Evolutionary conservation across 2,113 vertebrate genomes (phyloP), one percentile per base, ranked within the genome.

Genomic region (Sinocyclocheilus anshuiensis): DNA sequence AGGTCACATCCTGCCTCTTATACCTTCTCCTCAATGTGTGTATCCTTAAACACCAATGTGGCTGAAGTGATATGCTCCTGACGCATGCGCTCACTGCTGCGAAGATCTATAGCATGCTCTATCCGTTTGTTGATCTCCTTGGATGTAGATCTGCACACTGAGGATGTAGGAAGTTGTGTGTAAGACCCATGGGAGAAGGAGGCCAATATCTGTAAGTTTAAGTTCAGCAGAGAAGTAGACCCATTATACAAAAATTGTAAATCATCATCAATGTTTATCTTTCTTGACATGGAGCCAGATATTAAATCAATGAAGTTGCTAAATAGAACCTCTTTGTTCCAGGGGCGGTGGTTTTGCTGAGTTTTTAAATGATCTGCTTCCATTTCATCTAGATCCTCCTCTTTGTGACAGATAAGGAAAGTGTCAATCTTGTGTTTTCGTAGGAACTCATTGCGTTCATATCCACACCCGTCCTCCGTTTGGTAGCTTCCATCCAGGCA

Each of bases 391-490:
- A 29, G 81, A 8, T 72, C 77, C 22, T 84, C 55, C 1, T 82
- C 50, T 5, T 89, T 86, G 29, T 90, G 92, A 89, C 93, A 93
- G 88, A 95, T 94, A 55, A 96, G 91, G 90, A 93, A 96, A 2
- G 95, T 95, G 89, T 94, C 93, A n/a, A 96, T 95, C 82, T 94
- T 93, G 86, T 95, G 92, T 81, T 90, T 94, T 10, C 81, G 87
- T 16, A 95, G 88, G 67, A 95, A 95, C 55, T 94, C 93, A 12
- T 89, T 95, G 65, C 95, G 91, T 76, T 95, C 93, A 6, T 88
- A 86, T 6, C 95, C 95, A 2, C 84, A 91, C 0, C 93, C 95
- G 0, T 93, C 94, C 67, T 96, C 95, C 1, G 93, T 94, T 84
- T 93, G 84, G 77, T 94, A 96, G 84, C n/a, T 86, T 3, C 94